Base-by-base conservation (phyloP, 37 sponge, comb jelly and placozoan genomes). In the Spongia lamella region DNA sequence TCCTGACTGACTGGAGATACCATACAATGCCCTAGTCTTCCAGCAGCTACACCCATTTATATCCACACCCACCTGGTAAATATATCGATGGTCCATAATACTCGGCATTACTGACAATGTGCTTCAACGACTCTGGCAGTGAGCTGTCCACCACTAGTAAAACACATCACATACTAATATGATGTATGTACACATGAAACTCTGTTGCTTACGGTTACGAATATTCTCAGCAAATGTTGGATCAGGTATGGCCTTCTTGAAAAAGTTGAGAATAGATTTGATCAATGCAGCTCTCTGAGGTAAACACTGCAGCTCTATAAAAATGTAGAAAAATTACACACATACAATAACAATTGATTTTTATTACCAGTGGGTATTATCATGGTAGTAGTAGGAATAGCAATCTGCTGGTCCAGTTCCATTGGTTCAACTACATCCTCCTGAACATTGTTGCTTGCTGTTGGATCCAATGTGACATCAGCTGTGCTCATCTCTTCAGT, bases 61-160 rank as follows among this genome's bases (percentile, higher is more conserved):
- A n/a, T 7, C 19, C 51, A 24, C 16, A 69, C 75, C 32, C 52
- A 96, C 96, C 96, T 78, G 92, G 85, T 29, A 92, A 56, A 78
- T 89, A 96, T 27, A 96, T 88, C 3, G 97, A 84, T 14, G 97
- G 84, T 0, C 97, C 97, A 38, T 96, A 96, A 79, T 93, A 96
- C 73, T 93, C 92, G 31, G 89, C 88, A 77, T 93, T 93, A 58
- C 97, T 96, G 77, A 93, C 83, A 55, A 96, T 88, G 75, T 96
- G 97, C 61, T 90, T 90, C 27, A 96, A 84, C 7, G 91, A 91
- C 0, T 27, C 24, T 0, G 90, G 91, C 43, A 96, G 84, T 13
- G 94, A 88, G 2, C 89, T 86, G 38, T 93, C 90, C 67, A 90
- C 88, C 58, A 96, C 93, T 96, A 67, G 32, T 27, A 35, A 2